Evolutionary conservation across 2,888 invertebrate genomes (phyloP).

Genomic region (Morpho achilles): DNA sequence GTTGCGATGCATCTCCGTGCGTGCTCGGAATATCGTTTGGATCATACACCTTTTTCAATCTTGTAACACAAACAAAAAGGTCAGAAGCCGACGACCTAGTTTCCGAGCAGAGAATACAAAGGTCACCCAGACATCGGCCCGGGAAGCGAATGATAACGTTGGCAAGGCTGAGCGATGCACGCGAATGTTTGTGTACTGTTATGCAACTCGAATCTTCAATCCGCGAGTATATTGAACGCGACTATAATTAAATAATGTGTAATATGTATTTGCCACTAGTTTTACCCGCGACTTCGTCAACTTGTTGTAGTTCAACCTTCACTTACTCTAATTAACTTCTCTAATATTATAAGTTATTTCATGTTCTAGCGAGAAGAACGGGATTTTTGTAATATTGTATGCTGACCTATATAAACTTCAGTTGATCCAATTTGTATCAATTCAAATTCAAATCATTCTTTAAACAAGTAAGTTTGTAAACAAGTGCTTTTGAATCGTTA

Average conservation of each 20-base stretch:
- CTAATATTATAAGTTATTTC: no score
- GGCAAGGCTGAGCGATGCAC: conserved; percentile 59
- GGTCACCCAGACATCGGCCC: conserved; percentile 66
- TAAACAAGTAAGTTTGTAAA: no score
- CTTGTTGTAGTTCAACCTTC: no score
- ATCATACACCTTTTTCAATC: conserved; percentile 55
- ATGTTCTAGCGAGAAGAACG: no score
- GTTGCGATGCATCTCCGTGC: conserved; percentile 45
- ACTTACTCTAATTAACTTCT: no score
- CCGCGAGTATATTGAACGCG: conserved; percentile 7
- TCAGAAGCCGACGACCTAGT: conserved; percentile 74
- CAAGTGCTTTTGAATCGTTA: no score
- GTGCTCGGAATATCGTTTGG: conserved; percentile 40
- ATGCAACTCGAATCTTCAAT: conserved; percentile 39
- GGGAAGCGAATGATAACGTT: conserved; percentile 66
- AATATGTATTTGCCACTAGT: neutral
- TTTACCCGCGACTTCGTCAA: no score
- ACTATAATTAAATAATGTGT: neutral
- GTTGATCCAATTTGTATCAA: no score
- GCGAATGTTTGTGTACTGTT: conserved; percentile 42
- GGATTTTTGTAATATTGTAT: no score
- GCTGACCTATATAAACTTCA: no score
- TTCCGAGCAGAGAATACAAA: conserved; percentile 61
- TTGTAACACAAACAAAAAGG: conserved; percentile 70
- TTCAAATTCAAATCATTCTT: no score